These are phyloP conservation scores for Chiroxiphia lanceolata DNA, from an alignment of 2,797 vertebrate genomes.

Conservation along the genomic window DNA sequence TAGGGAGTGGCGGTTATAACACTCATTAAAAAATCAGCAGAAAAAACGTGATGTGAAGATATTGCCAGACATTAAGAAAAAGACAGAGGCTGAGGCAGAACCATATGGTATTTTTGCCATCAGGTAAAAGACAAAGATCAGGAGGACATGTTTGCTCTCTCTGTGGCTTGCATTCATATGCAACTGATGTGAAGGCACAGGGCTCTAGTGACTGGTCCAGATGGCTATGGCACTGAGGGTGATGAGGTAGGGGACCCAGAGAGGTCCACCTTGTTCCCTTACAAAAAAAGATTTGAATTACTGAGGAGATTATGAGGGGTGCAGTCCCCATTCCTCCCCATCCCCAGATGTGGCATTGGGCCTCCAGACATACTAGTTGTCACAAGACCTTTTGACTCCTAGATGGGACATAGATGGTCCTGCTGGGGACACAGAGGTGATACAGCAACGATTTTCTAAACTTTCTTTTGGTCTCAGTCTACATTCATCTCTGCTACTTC, in stretches of 20 bases:
- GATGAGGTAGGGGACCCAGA: not conserved
- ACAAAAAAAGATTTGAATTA: not conserved
- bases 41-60: not conserved
- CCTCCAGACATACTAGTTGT: not conserved
- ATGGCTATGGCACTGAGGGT: not conserved
- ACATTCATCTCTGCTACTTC: not conserved
- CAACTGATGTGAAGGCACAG: not conserved
- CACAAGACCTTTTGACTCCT: not conserved
- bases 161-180: not conserved
- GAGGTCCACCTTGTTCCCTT: not conserved
- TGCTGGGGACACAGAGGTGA: not conserved
- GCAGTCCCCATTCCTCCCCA: not conserved
- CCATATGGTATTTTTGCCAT: not conserved
- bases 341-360: rapidly evolving
- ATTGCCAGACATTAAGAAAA: not conserved
- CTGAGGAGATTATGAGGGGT: not conserved
- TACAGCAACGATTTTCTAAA: not conserved
- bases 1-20: not conserved
- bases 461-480: not conserved
- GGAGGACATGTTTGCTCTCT: not conserved
- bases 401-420: not conserved
- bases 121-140: not conserved
- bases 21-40: not conserved
- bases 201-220: not conserved
- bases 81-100: not conserved